phyloP scores from a whole-genome alignment of 1,140 invertebrate species.

The Lepidotrigona ventralis region DNA sequence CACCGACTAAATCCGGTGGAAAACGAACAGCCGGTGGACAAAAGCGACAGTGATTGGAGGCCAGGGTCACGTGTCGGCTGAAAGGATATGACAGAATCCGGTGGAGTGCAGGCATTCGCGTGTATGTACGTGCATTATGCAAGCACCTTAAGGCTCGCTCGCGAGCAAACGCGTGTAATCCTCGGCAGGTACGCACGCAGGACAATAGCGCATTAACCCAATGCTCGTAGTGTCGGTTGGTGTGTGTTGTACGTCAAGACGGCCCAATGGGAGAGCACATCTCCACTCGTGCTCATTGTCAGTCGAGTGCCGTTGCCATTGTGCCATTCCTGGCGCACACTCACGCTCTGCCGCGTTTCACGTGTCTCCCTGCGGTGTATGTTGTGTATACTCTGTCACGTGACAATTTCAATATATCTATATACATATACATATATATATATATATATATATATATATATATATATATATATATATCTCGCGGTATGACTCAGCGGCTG shows the following conservation, averaged over 20 bases:
- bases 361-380: constrained; percentile 22
- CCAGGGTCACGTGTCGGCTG: not conserved
- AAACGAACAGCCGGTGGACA: not conserved
- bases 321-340: constrained; percentile 47
- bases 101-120: not conserved
- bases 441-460: constrained; percentile 18
- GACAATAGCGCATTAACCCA: constrained; percentile 63
- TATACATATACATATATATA: constrained; percentile 34
- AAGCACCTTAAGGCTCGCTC: constrained; percentile 44
- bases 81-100: constrained; percentile 18
- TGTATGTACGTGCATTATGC: constrained; percentile 34
- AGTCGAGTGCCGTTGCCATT: constrained; percentile 62
- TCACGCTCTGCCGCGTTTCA: constrained; percentile 61
- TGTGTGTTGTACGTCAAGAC: constrained; percentile 49
- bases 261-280: constrained; percentile 58
- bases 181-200: constrained; percentile 56
- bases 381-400: constrained; percentile 24
- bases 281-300: constrained; percentile 61
- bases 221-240: constrained; percentile 19
- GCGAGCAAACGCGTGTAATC: constrained; percentile 54
- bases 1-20: not conserved
- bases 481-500: not conserved
- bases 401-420: constrained; percentile 64
- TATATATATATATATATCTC: constrained; percentile 26
- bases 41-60: not conserved